Conservation (phyloP, 1,140 invertebrate genomes). For the Adoxophyes honmai region DNA sequence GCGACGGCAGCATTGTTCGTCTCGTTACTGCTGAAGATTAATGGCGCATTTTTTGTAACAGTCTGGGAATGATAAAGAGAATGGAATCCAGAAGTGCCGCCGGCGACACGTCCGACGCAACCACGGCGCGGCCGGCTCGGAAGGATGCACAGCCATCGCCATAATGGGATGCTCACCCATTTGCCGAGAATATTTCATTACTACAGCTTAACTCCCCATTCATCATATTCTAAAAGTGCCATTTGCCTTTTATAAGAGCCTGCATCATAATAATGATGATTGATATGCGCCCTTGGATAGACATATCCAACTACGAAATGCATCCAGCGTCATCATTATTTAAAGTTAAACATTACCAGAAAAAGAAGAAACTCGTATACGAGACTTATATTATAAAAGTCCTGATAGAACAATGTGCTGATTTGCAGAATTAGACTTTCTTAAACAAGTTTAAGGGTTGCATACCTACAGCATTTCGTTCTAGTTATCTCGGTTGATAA, state of each 20-base stretch:
- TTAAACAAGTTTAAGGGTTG: too few species aligned
- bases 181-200: slow-evolving; percentile 19
- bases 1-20: slow-evolving; percentile 23
- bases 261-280: background rate
- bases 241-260: background rate
- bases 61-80: slow-evolving; percentile 10
- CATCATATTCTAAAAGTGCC: slow-evolving; percentile 9
- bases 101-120: background rate
- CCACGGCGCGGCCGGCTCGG: background rate
- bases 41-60: slow-evolving; percentile 15
- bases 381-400: too few species aligned
- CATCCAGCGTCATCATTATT: too few species aligned
- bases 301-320: too few species aligned
- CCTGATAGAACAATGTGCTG: too few species aligned
- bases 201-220: slow-evolving; percentile 10
- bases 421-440: too few species aligned
- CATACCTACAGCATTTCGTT: too few species aligned
- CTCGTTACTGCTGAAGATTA: slow-evolving; percentile 19
- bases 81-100: background rate
- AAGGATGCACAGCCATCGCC: background rate
- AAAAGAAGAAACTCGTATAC: too few species aligned
- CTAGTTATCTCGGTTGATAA: too few species aligned
- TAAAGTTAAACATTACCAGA: too few species aligned
- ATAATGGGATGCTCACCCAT: slow-evolving; percentile 20
- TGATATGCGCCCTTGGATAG: too few species aligned